Conservation (phyloP, 1,140 invertebrate genomes). For the Scylla paramamosain region DNA sequence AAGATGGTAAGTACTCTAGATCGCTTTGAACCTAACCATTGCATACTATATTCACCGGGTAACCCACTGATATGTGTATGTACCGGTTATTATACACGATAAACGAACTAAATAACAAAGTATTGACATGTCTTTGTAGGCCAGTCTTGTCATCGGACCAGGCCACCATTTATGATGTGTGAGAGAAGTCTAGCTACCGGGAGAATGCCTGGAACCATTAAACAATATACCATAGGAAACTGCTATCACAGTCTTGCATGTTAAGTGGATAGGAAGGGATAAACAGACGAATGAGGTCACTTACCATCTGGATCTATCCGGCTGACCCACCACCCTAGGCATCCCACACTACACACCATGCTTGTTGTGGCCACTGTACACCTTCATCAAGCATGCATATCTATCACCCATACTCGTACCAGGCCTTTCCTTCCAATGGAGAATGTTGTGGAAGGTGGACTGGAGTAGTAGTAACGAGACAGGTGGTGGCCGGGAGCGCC, state of each 20-base stretch:
- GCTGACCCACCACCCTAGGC: neutral
- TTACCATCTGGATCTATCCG: neutral
- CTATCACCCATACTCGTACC: too few species aligned
- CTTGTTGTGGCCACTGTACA: neutral
- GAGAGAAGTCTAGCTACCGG: too few species aligned
- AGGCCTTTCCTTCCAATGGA: too few species aligned
- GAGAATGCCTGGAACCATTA: neutral
- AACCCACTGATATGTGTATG: constrained; percentile 1
- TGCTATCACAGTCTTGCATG: neutral
- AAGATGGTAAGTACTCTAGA: constrained; percentile 68
- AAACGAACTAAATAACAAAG: neutral
- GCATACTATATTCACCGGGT: neutral
- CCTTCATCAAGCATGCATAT: too few species aligned
- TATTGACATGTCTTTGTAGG: constrained; percentile 62
- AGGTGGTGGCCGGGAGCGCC: too few species aligned
- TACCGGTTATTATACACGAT: neutral
- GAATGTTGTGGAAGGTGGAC: too few species aligned
- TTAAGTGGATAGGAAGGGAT: neutral
- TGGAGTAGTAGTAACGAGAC: too few species aligned
- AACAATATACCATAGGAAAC: neutral
- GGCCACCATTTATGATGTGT: constrained; percentile 27
- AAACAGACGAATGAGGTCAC: neutral
- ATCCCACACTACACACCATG: neutral
- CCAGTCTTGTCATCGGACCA: constrained; percentile 51
- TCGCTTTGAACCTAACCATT: neutral